Conservation (phyloP, 1,140 invertebrate genomes). For the Harpegnathos saltator region DNA sequence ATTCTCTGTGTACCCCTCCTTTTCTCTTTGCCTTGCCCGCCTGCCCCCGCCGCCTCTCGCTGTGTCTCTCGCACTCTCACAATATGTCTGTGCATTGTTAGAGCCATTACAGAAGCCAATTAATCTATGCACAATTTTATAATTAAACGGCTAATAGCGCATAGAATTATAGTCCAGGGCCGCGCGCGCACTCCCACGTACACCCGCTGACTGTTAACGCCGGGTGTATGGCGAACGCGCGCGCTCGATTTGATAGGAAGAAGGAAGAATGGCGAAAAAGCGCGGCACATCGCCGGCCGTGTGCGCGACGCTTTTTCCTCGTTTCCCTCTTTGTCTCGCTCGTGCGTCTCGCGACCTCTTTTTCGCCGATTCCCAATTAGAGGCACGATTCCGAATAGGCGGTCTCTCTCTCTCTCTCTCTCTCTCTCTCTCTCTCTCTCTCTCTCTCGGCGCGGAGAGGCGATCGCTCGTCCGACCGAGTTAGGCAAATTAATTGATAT, state of each 20-base stretch:
- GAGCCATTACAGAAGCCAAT: constrained; percentile 85
- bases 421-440: no score
- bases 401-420: no score
- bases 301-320: neutral
- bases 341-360: constrained; percentile 49
- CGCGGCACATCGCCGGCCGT: neutral
- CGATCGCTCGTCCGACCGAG: constrained; percentile 47
- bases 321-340: constrained; percentile 36
- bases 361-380: constrained; percentile 56
- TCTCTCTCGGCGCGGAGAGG: constrained; percentile 54
- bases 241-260: neutral
- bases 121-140: constrained; percentile 86
- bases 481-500: constrained; percentile 81
- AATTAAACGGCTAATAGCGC: constrained; percentile 86
- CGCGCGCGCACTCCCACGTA: constrained; percentile 84
- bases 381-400: constrained; percentile 29
- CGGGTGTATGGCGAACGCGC: constrained; percentile 17
- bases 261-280: constrained; percentile 59
- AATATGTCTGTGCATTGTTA: constrained; percentile 81
- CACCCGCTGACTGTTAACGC: constrained; percentile 56
- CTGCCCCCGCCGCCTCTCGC: constrained; percentile 17
- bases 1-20: neutral
- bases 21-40: constrained; percentile 30
- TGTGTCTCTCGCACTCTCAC: constrained; percentile 59
- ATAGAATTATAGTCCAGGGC: constrained; percentile 84